These are phyloP conservation scores for Ceratina calcarata DNA, from an alignment of 1,140 invertebrate genomes.

Conservation along the genomic window DNA sequence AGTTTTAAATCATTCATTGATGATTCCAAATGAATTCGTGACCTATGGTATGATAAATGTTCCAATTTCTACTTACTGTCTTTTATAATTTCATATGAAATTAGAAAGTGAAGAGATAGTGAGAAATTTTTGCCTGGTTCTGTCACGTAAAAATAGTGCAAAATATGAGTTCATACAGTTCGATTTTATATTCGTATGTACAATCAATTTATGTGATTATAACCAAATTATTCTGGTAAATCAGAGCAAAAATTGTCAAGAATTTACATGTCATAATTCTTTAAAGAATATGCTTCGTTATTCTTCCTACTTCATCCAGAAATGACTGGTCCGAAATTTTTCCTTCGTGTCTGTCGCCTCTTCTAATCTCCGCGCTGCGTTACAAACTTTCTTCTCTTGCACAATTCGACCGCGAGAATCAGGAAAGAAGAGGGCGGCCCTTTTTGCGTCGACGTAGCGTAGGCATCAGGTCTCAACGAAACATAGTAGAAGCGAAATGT, in stretches of 20 bases:
- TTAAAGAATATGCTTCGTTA: background rate
- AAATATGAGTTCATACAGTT: too few relatives aligned
- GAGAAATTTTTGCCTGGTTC: too few relatives aligned
- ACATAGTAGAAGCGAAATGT: constrained; percentile 49
- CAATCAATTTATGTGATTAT: too few relatives aligned
- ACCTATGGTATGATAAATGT: too few relatives aligned
- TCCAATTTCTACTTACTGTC: too few relatives aligned
- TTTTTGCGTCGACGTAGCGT: constrained; percentile 37
- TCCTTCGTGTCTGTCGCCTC: background rate
- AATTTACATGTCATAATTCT: background rate
- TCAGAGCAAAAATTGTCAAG: background rate
- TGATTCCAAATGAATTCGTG: too few relatives aligned
- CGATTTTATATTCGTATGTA: too few relatives aligned
- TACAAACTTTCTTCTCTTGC: constrained; percentile 24
- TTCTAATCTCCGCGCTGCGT: background rate
- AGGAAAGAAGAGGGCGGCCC: constrained; percentile 16
- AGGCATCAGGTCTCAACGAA: constrained; percentile 31
- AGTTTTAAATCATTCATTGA: too few relatives aligned
- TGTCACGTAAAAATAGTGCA: too few relatives aligned
- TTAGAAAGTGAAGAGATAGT: too few relatives aligned
- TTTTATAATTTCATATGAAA: too few relatives aligned
- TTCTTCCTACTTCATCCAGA: too few relatives aligned
- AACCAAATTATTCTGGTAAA: background rate
- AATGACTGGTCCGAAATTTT: background rate
- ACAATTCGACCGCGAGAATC: constrained; percentile 51